These are phyloP conservation scores for Eolophus roseicapilla DNA, from an alignment of 2,113 vertebrate species.

Conservation along the genomic window DNA sequence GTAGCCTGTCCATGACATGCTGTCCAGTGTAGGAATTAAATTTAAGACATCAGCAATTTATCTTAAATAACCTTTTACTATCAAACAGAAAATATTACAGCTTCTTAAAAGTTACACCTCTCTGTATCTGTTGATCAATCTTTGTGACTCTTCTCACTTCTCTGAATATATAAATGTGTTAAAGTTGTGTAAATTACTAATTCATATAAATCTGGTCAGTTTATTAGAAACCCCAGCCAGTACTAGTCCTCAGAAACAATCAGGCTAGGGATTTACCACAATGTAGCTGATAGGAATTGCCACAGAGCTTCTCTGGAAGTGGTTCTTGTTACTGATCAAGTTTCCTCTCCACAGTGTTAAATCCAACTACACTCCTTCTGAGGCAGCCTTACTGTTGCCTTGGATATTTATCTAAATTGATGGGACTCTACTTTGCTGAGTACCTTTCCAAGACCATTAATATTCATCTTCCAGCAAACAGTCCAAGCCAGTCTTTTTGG, in stretches of 20 bases:
- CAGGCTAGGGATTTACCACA: neutral
- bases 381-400: neutral
- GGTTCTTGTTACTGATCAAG: neutral
- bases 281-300: neutral
- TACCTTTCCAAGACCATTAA: neutral
- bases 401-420: neutral
- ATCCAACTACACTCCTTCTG: neutral
- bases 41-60: accelerated
- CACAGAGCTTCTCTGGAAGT: neutral
- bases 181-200: neutral
- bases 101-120: neutral
- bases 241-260: neutral
- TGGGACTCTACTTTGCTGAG: neutral
- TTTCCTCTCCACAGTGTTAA: neutral
- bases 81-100: neutral
- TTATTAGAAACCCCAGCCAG: neutral
- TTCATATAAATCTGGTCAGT: neutral
- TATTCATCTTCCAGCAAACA: neutral
- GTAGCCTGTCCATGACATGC: neutral
- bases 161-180: neutral
- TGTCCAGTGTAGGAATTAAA: neutral
- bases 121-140: neutral
- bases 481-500: neutral
- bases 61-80: neutral
- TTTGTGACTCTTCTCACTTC: neutral